These are phyloP conservation scores for Octonoba sinensis DNA, from an alignment of 2,888 invertebrate species.

Conservation along the genomic window DNA sequence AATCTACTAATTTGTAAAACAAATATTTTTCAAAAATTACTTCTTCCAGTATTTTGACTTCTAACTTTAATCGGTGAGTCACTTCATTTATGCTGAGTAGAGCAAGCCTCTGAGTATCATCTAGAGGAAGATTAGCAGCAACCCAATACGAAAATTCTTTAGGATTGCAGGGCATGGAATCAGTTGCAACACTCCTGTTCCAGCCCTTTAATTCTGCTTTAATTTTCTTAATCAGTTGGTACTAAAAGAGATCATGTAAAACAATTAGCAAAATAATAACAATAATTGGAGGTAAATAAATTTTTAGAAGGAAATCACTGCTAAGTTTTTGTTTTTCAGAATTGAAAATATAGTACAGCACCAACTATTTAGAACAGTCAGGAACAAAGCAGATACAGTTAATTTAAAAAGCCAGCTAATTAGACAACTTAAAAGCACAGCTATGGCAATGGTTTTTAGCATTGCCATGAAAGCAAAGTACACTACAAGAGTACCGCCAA, in stretches of 20 bases:
- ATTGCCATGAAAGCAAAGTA: no score
- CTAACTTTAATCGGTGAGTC: conserved; percentile 78
- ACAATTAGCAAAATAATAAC: background rate
- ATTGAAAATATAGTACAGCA: background rate
- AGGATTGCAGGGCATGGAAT: conserved; percentile 77
- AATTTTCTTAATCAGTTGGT: conserved; percentile 69
- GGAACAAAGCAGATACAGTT: no score
- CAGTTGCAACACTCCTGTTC: conserved; percentile 68
- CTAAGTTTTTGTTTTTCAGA: background rate
- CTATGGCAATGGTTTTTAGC: no score
- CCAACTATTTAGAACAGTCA: no score
- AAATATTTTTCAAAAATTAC: conserved; percentile 66
- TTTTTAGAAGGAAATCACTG: background rate
- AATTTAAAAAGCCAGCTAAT: no score
- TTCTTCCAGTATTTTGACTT: conserved; percentile 72
- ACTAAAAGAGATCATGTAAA: conserved; percentile 8
- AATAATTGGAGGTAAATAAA: background rate
- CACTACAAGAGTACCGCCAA: no score
- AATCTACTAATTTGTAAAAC: no score
- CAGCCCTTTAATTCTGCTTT: conserved; percentile 70
- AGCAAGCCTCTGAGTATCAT: conserved; percentile 77
- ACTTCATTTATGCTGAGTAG: conserved; percentile 80
- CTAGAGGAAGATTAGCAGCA: conserved; percentile 81
- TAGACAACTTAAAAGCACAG: no score
- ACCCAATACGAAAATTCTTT: conserved; percentile 84